These are phyloP conservation scores for Borostomias antarcticus DNA, from an alignment of 2,797 vertebrate genomes.

Conservation along the genomic window DNA sequence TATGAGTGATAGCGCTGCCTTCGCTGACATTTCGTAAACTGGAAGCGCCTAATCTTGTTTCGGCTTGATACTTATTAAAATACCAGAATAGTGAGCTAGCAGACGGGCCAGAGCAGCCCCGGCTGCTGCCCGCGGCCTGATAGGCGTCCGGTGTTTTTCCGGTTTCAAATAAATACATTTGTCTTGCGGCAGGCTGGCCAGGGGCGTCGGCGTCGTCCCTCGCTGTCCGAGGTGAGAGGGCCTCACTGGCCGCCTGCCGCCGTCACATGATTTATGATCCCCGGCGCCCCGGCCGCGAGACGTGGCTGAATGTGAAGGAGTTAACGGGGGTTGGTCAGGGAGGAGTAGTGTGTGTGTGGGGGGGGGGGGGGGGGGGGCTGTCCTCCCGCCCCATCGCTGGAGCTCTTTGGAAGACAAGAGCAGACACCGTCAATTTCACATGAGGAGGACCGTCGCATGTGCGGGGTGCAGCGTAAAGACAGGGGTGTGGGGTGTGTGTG, in stretches of 20 bases:
- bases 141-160: slow-evolving; percentile 71
- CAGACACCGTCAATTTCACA: slow-evolving; percentile 51
- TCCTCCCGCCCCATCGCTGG: slow-evolving; percentile 24
- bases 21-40: slow-evolving; percentile 82
- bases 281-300: slow-evolving; percentile 42
- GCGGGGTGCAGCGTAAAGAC: slow-evolving; percentile 22
- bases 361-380: slow-evolving; percentile 22
- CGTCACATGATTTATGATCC: slow-evolving; percentile 78
- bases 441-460: slow-evolving; percentile 44
- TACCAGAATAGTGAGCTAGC: slow-evolving; percentile 72
- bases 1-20: slow-evolving; percentile 84
- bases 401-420: slow-evolving; percentile 14
- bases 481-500: slow-evolving; percentile 44
- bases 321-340: slow-evolving; percentile 47
- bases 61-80: slow-evolving; percentile 84
- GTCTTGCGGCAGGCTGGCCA: slow-evolving; percentile 70
- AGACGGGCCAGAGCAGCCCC: slow-evolving; percentile 62
- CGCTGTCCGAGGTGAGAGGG: slow-evolving; percentile 71
- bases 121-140: slow-evolving; percentile 66
- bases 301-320: slow-evolving; percentile 56
- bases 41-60: slow-evolving; percentile 84
- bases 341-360: no score
- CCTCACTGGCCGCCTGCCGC: slow-evolving; percentile 64
- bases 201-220: slow-evolving; percentile 49
- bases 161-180: slow-evolving; percentile 83